Evolutionary conservation across 2,113 vertebrate species (phyloP), one percentile per base, ranked within the genome.

Genomic region (Sinocyclocheilus rhinocerous): DNA sequence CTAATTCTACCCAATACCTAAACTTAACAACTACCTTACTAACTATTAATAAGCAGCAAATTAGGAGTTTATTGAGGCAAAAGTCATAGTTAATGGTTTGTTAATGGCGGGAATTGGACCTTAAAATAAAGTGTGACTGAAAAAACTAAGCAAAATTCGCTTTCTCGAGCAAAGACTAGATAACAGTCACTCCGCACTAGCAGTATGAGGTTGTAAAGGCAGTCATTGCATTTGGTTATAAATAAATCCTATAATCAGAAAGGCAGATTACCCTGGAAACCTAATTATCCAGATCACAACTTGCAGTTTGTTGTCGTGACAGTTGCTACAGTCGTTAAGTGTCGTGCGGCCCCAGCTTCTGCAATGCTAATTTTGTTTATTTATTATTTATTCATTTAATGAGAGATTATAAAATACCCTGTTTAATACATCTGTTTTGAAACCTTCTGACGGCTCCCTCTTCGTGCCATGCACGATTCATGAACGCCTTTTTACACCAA

Each of bases 241-340:
- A 93, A 93, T 94, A 89, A 88, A 93, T 93, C 92, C 91, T 90
- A 90, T 94, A 93, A 94, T 94, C 92, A 92, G 88, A 83, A 88
- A 69, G 61, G 61, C 63, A 6, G 81, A 91, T 90, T 88, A 86
- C 65, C 52, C 88, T 88, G 87, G 78, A 89, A 90, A 90, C 88
- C 90, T 91, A 90, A 92, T 92, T 92, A 85, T 85, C 83, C 88
- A 91, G 93, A 93, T 93, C 90, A 93, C 90, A 92, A 91, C 92
- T 90, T 83, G 89, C 83, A 87, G 85, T 90, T 86, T 83, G 84
- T 90, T 92, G 88, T 92, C 85, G 91, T 91, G 86, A 92, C 90
- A 13, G 92, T 93, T 90, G 85, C 91, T 81, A 86, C 22, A 70
- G 48, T 83, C 86, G 87, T 70, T 20, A 87, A 80, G 76, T 26